Percentiles rank a stretch among this genome's conserved stretches.
Conservation (phyloP, 2,888 invertebrate genomes). For the Opisthograptis luteolata region DNA sequence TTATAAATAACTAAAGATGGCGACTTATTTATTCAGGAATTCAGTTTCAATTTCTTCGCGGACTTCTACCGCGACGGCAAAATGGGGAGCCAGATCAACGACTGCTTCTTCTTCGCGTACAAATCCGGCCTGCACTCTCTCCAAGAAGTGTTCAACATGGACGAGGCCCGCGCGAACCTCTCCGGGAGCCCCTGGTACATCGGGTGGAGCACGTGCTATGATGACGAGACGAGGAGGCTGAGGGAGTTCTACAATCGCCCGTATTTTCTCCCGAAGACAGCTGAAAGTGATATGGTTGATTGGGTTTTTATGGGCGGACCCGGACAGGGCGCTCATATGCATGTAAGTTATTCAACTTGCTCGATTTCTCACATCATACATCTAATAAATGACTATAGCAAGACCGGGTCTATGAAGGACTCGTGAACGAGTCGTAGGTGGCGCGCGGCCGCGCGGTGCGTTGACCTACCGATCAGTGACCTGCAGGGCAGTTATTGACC, state of each 20-base stretch:
- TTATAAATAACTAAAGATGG: no score
- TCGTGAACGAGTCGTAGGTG: no score
- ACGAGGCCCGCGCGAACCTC: conserved; percentile 86
- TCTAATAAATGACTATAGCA: no score
- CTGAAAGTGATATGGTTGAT: conserved; percentile 95
- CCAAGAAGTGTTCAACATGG: conserved; percentile 93
- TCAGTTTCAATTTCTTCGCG: conserved; percentile 93
- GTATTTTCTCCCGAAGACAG: conserved; percentile 93
- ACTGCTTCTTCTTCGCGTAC: conserved; percentile 98
- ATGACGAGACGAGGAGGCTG: conserved; percentile 90
- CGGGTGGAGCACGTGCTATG: conserved; percentile 97
- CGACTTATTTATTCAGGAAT: conserved; percentile 66
- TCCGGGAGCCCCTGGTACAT: conserved; percentile 89
- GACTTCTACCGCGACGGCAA: conserved; percentile 87
- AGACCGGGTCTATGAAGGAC: no score
- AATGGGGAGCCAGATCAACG: conserved; percentile 80
- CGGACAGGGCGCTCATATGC: conserved; percentile 97
- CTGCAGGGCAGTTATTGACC: no score
- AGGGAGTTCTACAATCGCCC: conserved; percentile 92
- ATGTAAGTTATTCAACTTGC: conserved; percentile 87
- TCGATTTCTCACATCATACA: no score
- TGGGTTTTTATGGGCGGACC: conserved; percentile 99
- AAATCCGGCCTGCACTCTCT: conserved; percentile 92
- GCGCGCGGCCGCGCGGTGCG: no score
- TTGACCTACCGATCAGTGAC: no score